phyloP scores from a whole-genome alignment of 1,140 invertebrate species.

The Ips typographus region DNA sequence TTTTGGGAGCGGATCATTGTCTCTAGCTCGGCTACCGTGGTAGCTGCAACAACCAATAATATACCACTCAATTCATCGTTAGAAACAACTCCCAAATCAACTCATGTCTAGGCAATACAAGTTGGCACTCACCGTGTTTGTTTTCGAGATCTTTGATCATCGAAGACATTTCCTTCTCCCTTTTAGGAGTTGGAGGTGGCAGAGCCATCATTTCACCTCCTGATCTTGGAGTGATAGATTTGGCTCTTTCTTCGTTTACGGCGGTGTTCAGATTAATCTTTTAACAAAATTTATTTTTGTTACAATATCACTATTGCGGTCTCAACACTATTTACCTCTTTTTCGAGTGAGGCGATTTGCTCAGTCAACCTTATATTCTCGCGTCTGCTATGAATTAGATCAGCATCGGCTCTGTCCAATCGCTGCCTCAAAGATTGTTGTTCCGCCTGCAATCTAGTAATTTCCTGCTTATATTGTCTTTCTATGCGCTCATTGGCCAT shows the following conservation, averaged over 20 bases:
- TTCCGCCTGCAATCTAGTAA: constrained; percentile 71
- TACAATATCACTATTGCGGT: neutral
- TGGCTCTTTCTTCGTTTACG: constrained; percentile 46
- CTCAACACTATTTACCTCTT: constrained; percentile 61
- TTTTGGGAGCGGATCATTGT: constrained; percentile 83
- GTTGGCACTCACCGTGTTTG: constrained; percentile 69
- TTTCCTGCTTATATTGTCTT: constrained; percentile 71
- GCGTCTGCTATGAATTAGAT: constrained; percentile 71
- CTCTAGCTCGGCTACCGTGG: constrained; percentile 81
- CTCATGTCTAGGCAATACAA: constrained; percentile 41
- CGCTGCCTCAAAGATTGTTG: constrained; percentile 75
- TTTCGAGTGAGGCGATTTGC: constrained; percentile 73
- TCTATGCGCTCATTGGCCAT: constrained; percentile 66
- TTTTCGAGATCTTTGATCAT: constrained; percentile 76
- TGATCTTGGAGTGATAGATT: constrained; percentile 35
- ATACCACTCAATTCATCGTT: neutral
- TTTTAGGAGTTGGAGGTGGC: constrained; percentile 44
- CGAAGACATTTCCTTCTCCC: constrained; percentile 65
- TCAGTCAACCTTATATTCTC: constrained; percentile 75
- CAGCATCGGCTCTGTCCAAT: constrained; percentile 74
- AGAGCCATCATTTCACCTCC: constrained; percentile 44
- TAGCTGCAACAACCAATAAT: constrained; percentile 60
- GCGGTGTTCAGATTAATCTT: constrained; percentile 55
- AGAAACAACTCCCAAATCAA: constrained; percentile 42
- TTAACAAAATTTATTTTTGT: constrained; percentile 11